phyloP scores from a whole-genome alignment of 2,888 invertebrate species.

The Candidula unifasciata region DNA sequence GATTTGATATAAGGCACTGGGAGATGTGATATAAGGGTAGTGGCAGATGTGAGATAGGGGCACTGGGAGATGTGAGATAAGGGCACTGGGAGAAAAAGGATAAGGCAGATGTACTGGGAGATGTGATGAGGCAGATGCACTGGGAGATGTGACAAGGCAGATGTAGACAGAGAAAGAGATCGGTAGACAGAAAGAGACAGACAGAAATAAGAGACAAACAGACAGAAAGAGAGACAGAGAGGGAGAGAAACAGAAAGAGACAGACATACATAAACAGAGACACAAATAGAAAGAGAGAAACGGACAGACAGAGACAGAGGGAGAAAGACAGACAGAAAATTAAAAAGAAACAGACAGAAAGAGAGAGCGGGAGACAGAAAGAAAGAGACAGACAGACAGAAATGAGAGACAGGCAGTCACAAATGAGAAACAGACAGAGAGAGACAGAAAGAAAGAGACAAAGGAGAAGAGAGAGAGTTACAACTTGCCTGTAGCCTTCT shows the following conservation, averaged over 20 bases:
- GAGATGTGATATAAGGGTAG: too few species aligned
- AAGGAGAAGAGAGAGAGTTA: neutral
- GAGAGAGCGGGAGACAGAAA: neutral
- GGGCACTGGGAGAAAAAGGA: too few species aligned
- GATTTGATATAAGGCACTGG: too few species aligned
- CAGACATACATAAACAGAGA: too few species aligned
- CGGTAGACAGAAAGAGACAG: neutral
- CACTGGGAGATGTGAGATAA: too few species aligned
- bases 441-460: neutral
- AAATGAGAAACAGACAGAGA: neutral
- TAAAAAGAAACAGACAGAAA: neutral
- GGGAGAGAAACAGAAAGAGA: neutral
- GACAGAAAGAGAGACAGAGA: neutral
- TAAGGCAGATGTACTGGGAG: too few species aligned
- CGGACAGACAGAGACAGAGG: neutral
- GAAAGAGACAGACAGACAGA: neutral
- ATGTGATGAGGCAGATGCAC: too few species aligned
- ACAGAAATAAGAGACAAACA: too few species aligned
- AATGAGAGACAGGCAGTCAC: neutral
- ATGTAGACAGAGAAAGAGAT: neutral
- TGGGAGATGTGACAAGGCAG: too few species aligned
- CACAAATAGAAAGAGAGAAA: too few species aligned
- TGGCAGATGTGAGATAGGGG: too few species aligned
- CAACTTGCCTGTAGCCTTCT: conserved; percentile 16
- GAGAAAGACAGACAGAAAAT: neutral